Base-by-base conservation (phyloP, 2,113 vertebrate species). In the Atherinomorus stipes region DNA sequence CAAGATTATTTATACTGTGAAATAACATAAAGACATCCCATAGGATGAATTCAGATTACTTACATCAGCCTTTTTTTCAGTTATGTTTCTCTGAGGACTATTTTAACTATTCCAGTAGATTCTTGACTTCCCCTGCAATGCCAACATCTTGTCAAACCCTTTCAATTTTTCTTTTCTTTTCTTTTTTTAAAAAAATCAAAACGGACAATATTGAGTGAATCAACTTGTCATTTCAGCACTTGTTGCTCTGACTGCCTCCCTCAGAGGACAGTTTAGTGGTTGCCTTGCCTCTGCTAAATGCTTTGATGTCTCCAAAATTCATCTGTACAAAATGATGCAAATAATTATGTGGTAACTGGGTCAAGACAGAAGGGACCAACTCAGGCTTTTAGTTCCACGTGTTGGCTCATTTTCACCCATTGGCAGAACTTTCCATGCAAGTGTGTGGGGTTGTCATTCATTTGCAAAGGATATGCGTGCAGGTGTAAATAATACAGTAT, bases 241-340 rank as follows among this genome's bases (percentile, higher is more conserved):
- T 69, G 63, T 76, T 65, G 61, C 61, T 52, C 5, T 62, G 42
- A 23, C 31, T 50, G 68, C 38, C 13, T 62, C 31, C 28, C 44
- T 59, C 61, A 8, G 2, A 16, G 40, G 26, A 72, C 28, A 23
- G n/a, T 67, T 42, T 18, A 25, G 15, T 70, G 72, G 47, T 42
- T 68, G 54, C 74, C 37, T 12, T 68, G 58, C 21, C 0, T 72
- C 28, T 71, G 16, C 44, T 72, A 38, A 38, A 54, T 56, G 59
- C 76, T 89, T 86, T 90, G 80, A 86, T 78, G 85, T 73, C 16
- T 84, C 38, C 64, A 23, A 73, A 71, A 56, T 76, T 70, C 3
- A 28, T 53, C 49, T 64, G 51, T 40, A 61, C 61, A 77, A 76
- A 79, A 86, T 85, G 82, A 85, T 77, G 59, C 50, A 72, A 75